Evolutionary conservation across 2,888 invertebrate genomes (phyloP).

Genomic region (Eudasyphora cyanicolor): DNA sequence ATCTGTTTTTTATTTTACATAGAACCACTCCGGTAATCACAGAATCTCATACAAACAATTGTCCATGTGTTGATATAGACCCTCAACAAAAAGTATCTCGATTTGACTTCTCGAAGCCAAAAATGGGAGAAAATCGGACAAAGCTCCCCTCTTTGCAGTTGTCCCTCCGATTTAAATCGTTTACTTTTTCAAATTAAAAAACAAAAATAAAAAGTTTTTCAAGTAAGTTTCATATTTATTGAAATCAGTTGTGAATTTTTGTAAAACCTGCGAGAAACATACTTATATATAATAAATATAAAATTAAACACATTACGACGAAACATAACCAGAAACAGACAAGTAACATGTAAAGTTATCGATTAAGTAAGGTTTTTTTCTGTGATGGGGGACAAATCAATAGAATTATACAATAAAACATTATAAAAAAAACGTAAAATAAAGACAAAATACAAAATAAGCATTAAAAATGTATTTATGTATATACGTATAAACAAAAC

Average conservation of each 20-base stretch:
- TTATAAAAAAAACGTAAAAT: not conserved
- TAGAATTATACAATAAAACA: conserved; percentile 3
- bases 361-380: too few relatives aligned
- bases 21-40: too few relatives aligned
- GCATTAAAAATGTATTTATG: not conserved
- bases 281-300: not conserved
- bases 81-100: too few relatives aligned
- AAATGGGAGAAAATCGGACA: too few relatives aligned
- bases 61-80: too few relatives aligned
- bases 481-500: not conserved
- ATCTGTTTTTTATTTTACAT: too few relatives aligned
- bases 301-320: not conserved
- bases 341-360: not conserved
- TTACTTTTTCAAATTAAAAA: too few relatives aligned
- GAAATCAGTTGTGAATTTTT: not conserved
- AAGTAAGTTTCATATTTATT: not conserved
- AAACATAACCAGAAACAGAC: not conserved
- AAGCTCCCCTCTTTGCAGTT: too few relatives aligned
- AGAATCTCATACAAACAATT: too few relatives aligned
- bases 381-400: not conserved
- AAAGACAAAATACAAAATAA: not conserved
- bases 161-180: too few relatives aligned
- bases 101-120: too few relatives aligned
- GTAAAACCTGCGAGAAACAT: not conserved
- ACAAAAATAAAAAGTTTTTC: too few relatives aligned